Conservation (phyloP, 2,888 invertebrate species). For the Xiphydria camelus region DNA sequence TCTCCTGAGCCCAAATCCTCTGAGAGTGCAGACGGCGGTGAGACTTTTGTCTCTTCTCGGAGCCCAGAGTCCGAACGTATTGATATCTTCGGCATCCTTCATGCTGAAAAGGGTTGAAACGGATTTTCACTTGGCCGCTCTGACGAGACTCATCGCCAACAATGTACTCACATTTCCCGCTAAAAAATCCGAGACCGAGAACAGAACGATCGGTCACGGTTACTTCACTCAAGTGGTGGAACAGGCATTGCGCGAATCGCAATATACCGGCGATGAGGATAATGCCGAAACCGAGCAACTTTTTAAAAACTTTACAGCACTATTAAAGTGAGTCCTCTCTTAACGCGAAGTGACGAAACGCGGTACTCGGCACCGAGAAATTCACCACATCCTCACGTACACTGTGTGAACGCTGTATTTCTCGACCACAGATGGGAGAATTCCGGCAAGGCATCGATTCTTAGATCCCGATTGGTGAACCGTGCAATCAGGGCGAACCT, state of each 20-base stretch:
- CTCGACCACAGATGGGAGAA: constrained; percentile 69
- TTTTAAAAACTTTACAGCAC: constrained; percentile 58
- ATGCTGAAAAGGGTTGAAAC: constrained; percentile 65
- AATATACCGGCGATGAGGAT: constrained; percentile 36
- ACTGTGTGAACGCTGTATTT: constrained; percentile 39
- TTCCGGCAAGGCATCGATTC: constrained; percentile 53
- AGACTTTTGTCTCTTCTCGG: constrained; percentile 62
- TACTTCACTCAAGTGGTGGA: constrained; percentile 50
- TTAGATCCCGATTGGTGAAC: constrained; percentile 58
- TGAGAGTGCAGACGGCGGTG: constrained; percentile 65
- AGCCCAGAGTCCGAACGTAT: constrained; percentile 65
- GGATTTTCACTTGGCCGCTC: constrained; percentile 64
- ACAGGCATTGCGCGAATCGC: constrained; percentile 47
- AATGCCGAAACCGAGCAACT: constrained; percentile 54
- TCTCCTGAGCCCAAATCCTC: constrained; percentile 61
- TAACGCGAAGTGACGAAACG: constrained; percentile 39
- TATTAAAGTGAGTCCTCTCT: constrained; percentile 48
- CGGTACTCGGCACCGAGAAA: background rate
- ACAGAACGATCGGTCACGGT: constrained; percentile 36
- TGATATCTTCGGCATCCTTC: constrained; percentile 66
- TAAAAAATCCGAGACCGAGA: constrained; percentile 46
- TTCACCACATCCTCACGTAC: too few relatives aligned
- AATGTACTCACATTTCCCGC: constrained; percentile 53
- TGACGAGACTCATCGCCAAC: constrained; percentile 67
- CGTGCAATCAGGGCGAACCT: constrained; percentile 60